These are phyloP conservation scores for Oreonectes daqikongensis DNA, from an alignment of 2,797 vertebrate genomes.

Conservation along the genomic window DNA sequence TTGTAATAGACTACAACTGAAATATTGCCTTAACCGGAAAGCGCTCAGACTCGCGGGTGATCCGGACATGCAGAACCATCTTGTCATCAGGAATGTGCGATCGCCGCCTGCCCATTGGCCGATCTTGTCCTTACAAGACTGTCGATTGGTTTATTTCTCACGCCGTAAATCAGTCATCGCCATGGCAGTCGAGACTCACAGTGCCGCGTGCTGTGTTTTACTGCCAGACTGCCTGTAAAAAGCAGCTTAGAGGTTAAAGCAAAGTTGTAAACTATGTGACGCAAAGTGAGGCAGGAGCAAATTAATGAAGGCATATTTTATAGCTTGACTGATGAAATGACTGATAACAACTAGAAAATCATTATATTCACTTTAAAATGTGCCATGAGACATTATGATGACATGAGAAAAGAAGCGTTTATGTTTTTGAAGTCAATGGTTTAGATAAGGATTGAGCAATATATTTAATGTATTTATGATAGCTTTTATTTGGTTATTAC, in stretches of 20 bases:
- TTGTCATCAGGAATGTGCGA: slow-evolving; percentile 38
- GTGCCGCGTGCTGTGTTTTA: background rate
- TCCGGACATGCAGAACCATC: slow-evolving; percentile 21
- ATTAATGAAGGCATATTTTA: slow-evolving; percentile 8
- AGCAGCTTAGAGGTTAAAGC: slow-evolving; percentile 32
- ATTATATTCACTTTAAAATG: slow-evolving; percentile 14
- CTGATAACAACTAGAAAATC: background rate
- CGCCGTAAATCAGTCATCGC: slow-evolving; percentile 46
- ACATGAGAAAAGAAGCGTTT: background rate
- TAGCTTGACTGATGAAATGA: slow-evolving; percentile 21
- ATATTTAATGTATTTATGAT: background rate
- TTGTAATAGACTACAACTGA: slow-evolving; percentile 48
- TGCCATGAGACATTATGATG: background rate
- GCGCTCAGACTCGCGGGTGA: slow-evolving; percentile 14
- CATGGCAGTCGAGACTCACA: slow-evolving; percentile 20
- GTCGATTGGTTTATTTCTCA: slow-evolving; percentile 33
- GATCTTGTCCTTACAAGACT: slow-evolving; percentile 15
- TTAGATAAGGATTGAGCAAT: background rate
- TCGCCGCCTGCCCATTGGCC: slow-evolving; percentile 39
- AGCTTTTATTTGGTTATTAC: no score
- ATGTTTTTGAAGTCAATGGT: background rate
- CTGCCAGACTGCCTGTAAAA: slow-evolving; percentile 36
- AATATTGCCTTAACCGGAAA: slow-evolving; percentile 46
- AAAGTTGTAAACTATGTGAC: slow-evolving; percentile 33
- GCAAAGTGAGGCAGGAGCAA: background rate